Evolutionary conservation across 2,888 invertebrate genomes (phyloP).

Genomic region (Hemaris fuciformis): DNA sequence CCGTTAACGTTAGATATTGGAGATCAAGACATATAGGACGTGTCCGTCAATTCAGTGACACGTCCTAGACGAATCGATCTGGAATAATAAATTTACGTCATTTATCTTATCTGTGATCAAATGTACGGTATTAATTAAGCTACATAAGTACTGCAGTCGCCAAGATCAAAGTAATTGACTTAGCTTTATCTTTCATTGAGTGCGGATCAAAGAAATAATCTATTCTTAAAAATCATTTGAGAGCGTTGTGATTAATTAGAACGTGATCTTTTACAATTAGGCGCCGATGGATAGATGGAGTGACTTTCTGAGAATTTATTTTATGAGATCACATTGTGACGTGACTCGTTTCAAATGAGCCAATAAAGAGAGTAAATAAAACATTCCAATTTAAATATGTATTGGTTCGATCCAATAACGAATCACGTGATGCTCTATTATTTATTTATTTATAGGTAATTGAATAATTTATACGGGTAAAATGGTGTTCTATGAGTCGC

Average conservation of each 20-base stretch:
- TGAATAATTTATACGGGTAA: neutral
- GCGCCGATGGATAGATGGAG: conserved; percentile 12
- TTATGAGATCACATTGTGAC: conserved; percentile 13
- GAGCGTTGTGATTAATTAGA: conserved; percentile 5
- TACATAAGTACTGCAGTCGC: neutral
- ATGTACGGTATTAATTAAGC: too few species aligned
- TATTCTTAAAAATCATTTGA: neutral
- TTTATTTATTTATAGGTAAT: neutral
- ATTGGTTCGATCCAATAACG: neutral
- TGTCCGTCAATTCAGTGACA: neutral
- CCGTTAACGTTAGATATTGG: neutral
- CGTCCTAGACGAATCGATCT: neutral
- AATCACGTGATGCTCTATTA: neutral
- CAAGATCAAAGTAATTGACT: neutral
- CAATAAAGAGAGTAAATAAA: neutral
- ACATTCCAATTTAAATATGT: neutral
- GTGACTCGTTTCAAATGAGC: neutral
- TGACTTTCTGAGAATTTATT: neutral
- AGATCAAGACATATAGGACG: too few species aligned
- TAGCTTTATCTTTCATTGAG: neutral
- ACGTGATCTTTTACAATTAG: conserved; percentile 8
- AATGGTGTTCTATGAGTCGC: neutral
- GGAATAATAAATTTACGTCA: neutral
- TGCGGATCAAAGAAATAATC: neutral
- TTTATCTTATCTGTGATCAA: neutral